These are phyloP conservation scores for Microctonus brassicae DNA, from an alignment of 2,888 invertebrate species.

Conservation along the genomic window DNA sequence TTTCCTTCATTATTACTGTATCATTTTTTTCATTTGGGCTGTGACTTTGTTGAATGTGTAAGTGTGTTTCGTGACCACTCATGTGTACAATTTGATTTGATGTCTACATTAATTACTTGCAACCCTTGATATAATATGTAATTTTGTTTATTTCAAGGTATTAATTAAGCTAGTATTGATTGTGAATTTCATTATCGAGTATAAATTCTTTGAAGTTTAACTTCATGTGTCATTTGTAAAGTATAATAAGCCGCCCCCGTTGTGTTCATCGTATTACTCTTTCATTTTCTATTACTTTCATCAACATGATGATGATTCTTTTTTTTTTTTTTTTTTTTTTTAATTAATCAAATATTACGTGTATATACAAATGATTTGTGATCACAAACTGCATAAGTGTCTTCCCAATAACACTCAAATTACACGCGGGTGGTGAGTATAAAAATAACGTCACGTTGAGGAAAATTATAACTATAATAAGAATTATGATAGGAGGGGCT, in stretches of 20 bases:
- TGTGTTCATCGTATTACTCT: constrained; percentile 1
- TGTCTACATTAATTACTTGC: neutral
- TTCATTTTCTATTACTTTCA: constrained; percentile 7
- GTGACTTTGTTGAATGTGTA: neutral
- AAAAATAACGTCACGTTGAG: constrained; percentile 19
- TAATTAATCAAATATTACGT: neutral
- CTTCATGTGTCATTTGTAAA: constrained; percentile 27
- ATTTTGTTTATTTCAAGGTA: neutral
- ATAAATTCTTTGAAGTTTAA: neutral
- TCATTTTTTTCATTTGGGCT: neutral
- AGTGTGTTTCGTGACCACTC: neutral
- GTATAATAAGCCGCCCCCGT: constrained; percentile 16
- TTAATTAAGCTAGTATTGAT: neutral
- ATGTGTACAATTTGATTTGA: neutral
- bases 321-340: neutral
- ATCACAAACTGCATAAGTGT: neutral
- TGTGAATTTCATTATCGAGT: neutral
- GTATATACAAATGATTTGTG: neutral
- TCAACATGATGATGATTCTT: no score
- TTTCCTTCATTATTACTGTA: neutral
- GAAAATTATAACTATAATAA: constrained; percentile 7
- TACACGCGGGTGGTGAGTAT: constrained; percentile 27
- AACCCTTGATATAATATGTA: neutral
- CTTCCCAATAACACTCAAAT: constrained; percentile 10
- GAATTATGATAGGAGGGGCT: constrained; percentile 6